phyloP scores from a whole-genome alignment of 2,113 vertebrate species.

The Halcyon malimbica region DNA sequence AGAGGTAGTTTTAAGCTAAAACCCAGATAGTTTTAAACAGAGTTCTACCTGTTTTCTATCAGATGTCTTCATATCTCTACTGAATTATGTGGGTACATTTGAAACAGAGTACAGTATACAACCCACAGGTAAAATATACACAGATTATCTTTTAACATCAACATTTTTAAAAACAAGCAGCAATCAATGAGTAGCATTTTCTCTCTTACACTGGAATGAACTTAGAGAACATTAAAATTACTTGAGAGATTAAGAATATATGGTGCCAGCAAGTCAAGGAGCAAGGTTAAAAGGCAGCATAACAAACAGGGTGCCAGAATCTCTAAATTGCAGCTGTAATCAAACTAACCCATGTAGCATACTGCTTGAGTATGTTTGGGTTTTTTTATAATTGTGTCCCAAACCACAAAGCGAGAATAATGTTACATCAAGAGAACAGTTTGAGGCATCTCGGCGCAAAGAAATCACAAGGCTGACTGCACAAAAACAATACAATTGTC shows the following conservation, averaged over 20 bases:
- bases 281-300: not conserved
- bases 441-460: not conserved
- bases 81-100: not conserved
- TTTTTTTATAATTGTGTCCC: not conserved
- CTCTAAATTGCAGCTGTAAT: not conserved
- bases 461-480: not conserved
- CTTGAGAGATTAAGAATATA: not conserved
- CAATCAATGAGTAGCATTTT: not conserved
- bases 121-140: rapidly evolving
- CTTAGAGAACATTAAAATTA: not conserved
- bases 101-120: not conserved
- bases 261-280: not conserved
- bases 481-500: not conserved
- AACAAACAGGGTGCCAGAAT: not conserved
- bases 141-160: not conserved
- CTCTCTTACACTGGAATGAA: not conserved
- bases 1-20: not conserved
- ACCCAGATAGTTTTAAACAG: not conserved
- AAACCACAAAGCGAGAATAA: not conserved
- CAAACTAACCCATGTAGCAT: not conserved
- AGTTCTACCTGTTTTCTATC: not conserved
- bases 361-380: not conserved
- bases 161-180: not conserved
- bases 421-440: not conserved
- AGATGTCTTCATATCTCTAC: not conserved